phyloP scores from a whole-genome alignment of 2,113 vertebrate species.

The Poeciliopsis retropinna region DNA sequence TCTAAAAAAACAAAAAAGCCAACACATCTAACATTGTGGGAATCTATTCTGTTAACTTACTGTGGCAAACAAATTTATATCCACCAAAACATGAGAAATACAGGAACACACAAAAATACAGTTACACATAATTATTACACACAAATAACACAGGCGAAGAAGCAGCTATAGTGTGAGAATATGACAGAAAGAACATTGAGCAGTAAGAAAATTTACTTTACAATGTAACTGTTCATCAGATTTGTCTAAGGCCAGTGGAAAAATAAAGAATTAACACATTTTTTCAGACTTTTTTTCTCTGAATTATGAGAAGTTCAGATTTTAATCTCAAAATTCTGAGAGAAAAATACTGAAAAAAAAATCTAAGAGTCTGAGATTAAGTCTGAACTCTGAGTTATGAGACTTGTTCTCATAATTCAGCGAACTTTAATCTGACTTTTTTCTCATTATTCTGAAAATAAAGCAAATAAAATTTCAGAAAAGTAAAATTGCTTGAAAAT shows the following conservation, averaged over 20 bases:
- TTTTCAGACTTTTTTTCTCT: no score
- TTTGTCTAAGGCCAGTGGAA: no score
- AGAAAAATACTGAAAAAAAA: no score
- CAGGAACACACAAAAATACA: neutral
- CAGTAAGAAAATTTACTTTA: conserved; percentile 35
- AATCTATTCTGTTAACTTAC: neutral
- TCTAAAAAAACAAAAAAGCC: neutral
- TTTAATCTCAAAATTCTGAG: no score
- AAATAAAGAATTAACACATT: no score
- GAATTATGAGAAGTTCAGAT: no score
- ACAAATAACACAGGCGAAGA: neutral
- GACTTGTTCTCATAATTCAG: no score
- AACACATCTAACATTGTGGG: neutral
- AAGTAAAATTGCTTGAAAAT: no score
- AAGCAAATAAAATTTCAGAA: neutral
- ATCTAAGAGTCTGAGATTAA: no score
- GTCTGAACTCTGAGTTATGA: no score
- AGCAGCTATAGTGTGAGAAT: neutral
- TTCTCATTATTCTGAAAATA: neutral
- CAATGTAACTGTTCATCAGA: no score
- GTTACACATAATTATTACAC: neutral
- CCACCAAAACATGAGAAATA: conserved; percentile 7
- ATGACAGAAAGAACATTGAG: conserved; percentile 11
- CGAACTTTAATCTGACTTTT: no score
- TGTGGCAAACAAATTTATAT: neutral